Evolutionary conservation across 2,888 invertebrate genomes (phyloP), one percentile per base, ranked within the genome.

Genomic region (Melieria picta): DNA sequence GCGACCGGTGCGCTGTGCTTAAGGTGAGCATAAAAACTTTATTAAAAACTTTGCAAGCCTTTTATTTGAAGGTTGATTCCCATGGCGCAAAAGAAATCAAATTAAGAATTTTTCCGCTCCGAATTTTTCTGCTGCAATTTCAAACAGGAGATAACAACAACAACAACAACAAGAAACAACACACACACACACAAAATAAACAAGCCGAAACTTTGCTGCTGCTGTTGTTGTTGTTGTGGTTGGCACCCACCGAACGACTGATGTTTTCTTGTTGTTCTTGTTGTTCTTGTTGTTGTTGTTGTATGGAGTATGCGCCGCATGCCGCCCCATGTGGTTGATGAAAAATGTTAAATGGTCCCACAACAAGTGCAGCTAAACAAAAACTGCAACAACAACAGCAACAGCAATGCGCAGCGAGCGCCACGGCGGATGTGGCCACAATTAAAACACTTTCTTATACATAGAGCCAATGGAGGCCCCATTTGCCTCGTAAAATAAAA

Each of bases 321-420:
- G 47, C 48, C 76, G 79, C 82, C 82, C 82, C 82, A 82, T 82
- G 82, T 81, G 82, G 82, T 82, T 81, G 79, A 79, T 80, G 77
- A 78, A 78, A 82, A 81, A 80, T 82, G 79, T 79, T 82, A 82
- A 82, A 82, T 80, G 80, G 78, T 81, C 82, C 82, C 82, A 61
- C 45, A 61, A 61, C 61, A 61, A 43, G 11, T 43, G 61, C 61
- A 61, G 13, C 52, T 13, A 9, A 52, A 52, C 52, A 52, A 5
- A 52, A n/a, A 52, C 52, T 4, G 2, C 61, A 61, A 43, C 30
- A 61, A 11, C 61, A 60, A 60, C 43, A 60, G 42, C 60, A 60
- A 60, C 56, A 56, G 16, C 10, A 13, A 56, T 7, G 13, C 56
- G 11, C 3, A 50, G 11, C 50, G 13, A 52, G n/a, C 11, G 10